Conservation (phyloP, 2,888 invertebrate genomes). For the Dinocampus coccinellae region DNA sequence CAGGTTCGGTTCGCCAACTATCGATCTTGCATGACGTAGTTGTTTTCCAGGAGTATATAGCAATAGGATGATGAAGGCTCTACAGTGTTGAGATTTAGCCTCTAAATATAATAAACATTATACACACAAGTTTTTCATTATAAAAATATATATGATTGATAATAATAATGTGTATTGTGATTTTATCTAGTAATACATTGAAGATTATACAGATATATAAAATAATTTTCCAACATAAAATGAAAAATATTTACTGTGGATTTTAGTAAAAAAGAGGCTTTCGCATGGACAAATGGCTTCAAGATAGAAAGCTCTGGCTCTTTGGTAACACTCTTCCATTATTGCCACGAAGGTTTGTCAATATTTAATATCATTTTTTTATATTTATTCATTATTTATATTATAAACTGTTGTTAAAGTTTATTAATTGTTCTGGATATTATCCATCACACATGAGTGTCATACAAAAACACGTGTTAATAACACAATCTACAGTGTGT, state of each 20-base stretch:
- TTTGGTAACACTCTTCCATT: slow-evolving; percentile 90
- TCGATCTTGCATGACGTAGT: slow-evolving; percentile 36
- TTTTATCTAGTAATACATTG: neutral
- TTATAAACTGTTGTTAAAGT: neutral
- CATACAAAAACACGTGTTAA: neutral
- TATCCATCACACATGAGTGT: neutral
- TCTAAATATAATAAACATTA: neutral
- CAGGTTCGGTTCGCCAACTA: slow-evolving; percentile 30
- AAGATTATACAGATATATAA: neutral
- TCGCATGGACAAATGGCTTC: slow-evolving; percentile 93
- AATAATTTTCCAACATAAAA: neutral
- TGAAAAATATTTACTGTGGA: neutral
- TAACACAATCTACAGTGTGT: neutral
- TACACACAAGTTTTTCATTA: neutral
- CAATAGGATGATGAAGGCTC: slow-evolving; percentile 17
- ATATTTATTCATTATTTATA: neutral
- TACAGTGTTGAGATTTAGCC: slow-evolving; percentile 15
- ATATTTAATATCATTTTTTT: neutral
- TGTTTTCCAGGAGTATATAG: slow-evolving; percentile 34
- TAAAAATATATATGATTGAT: neutral
- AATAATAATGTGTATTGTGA: slow-evolving; percentile 15
- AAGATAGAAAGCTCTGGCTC: slow-evolving; percentile 91
- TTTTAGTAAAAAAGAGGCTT: slow-evolving; percentile 43
- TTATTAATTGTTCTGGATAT: neutral
- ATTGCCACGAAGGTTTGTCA: slow-evolving; percentile 81